A percentile compares a stretch with the other conserved stretches of the same genome.
phyloP scores from a whole-genome alignment of 1,140 invertebrate species.

The Atta colombica region DNA sequence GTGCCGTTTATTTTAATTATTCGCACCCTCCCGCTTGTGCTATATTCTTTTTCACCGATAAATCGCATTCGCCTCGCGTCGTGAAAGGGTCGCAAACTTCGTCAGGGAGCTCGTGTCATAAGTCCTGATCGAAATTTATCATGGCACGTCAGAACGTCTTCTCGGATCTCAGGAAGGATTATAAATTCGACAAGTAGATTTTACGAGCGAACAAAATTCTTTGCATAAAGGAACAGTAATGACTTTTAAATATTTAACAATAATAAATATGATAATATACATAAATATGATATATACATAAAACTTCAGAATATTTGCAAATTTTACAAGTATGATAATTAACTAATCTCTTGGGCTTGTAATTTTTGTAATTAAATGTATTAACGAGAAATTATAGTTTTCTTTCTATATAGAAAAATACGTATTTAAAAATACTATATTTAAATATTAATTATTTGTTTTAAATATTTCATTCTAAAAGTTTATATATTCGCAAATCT shows the following conservation, averaged over 20 bases:
- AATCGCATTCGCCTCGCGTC: constrained; percentile 36
- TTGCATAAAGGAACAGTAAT: background rate
- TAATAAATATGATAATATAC: constrained; percentile 3
- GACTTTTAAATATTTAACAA: constrained; percentile 5
- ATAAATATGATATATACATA: background rate
- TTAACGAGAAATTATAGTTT: background rate
- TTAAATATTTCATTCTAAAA: too few relatives aligned
- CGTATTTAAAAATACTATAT: too few relatives aligned
- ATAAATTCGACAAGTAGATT: constrained; percentile 31
- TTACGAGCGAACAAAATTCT: background rate
- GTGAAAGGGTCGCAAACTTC: constrained; percentile 36
- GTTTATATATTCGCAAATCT: too few relatives aligned
- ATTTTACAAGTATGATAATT: constrained; percentile 1
- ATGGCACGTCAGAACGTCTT: background rate
- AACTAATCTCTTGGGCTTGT: background rate
- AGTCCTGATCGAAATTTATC: constrained; percentile 47
- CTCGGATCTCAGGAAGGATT: constrained; percentile 21
- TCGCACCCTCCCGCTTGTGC: background rate
- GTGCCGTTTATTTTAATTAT: constrained; percentile 42
- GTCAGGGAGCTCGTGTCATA: constrained; percentile 19
- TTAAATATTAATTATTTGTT: too few relatives aligned
- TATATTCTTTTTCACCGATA: constrained; percentile 34
- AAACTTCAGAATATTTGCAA: background rate
- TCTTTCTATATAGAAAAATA: background rate
- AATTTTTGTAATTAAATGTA: background rate